A percentile compares a stretch with the other conserved stretches of the same genome.
Evolutionary conservation across 2,888 invertebrate species (phyloP).

Genomic region (Oscheius myriophilus): DNA sequence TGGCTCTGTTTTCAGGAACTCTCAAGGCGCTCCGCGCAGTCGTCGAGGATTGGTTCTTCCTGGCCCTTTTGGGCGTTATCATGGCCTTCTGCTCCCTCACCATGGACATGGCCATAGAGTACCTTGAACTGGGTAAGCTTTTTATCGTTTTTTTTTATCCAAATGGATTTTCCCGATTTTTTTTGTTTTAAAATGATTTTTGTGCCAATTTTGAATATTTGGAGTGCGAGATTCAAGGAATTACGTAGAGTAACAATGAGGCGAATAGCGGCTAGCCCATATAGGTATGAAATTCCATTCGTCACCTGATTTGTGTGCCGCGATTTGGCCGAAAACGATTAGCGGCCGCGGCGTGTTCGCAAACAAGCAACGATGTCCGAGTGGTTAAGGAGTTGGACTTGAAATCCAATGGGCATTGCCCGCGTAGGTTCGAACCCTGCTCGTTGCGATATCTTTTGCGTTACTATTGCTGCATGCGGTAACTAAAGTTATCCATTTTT

Average conservation of each 20-base stretch:
- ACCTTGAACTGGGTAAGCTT: slow-evolving; percentile 39
- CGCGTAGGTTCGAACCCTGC: slow-evolving; percentile 80
- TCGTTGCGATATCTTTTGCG: slow-evolving; percentile 64
- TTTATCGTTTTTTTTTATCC: neutral
- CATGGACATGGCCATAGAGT: slow-evolving; percentile 64
- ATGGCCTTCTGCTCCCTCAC: slow-evolving; percentile 71
- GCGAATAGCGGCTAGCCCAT: too few relatives aligned
- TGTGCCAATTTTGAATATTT: neutral
- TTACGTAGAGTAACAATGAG: too few relatives aligned
- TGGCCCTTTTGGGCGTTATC: slow-evolving; percentile 73
- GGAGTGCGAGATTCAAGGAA: too few relatives aligned
- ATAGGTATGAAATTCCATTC: too few relatives aligned
- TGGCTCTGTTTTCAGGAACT: neutral
- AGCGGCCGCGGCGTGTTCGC: too few relatives aligned
- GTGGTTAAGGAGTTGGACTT: slow-evolving; percentile 78
- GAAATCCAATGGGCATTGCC: slow-evolving; percentile 79
- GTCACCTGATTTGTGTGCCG: too few relatives aligned
- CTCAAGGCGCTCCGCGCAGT: slow-evolving; percentile 33
- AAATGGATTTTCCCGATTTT: neutral
- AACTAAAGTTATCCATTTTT: too few relatives aligned
- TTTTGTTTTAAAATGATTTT: neutral
- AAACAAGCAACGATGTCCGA: slow-evolving; percentile 71
- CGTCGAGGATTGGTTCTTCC: slow-evolving; percentile 72
- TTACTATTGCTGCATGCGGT: too few relatives aligned
- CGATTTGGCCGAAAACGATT: too few relatives aligned